Percentiles rank a stretch among this genome's conserved stretches.
phyloP scores from a whole-genome alignment of 2,797 vertebrate species.

The Chelidonichthys spinosus region DNA sequence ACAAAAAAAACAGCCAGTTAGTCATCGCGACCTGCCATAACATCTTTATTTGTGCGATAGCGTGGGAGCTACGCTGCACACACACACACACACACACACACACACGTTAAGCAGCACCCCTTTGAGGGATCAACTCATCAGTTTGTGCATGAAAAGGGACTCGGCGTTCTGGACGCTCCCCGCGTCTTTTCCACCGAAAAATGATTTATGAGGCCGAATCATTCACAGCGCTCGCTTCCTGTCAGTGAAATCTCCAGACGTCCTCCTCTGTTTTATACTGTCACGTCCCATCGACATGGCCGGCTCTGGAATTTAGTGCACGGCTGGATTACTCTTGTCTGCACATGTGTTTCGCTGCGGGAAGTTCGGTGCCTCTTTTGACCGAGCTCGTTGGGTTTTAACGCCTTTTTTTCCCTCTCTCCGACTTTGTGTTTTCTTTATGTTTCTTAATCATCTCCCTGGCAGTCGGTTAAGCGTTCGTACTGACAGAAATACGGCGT shows the following conservation, averaged over 20 bases:
- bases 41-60: constrained; percentile 71
- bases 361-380: constrained; percentile 55
- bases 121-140: constrained; percentile 62
- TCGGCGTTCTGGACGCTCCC: constrained; percentile 64
- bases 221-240: constrained; percentile 88
- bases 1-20: constrained; percentile 71
- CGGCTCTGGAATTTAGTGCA: constrained; percentile 73
- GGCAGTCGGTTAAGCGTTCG: constrained; percentile 28
- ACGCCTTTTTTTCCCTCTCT: constrained; percentile 15
- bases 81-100: constrained; percentile 31
- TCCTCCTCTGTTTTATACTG: constrained; percentile 79
- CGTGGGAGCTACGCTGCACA: constrained; percentile 51
- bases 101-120: constrained; percentile 48
- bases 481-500: constrained; percentile 66
- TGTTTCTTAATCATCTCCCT: constrained; percentile 60
- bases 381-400: constrained; percentile 48
- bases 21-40: constrained; percentile 67
- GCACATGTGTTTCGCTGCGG: constrained; percentile 74
- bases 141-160: constrained; percentile 51
- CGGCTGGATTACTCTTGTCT: constrained; percentile 70
- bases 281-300: constrained; percentile 73
- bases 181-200: constrained; percentile 59
- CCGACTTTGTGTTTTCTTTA: constrained; percentile 59
- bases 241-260: constrained; percentile 85
- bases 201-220: constrained; percentile 88